Base-by-base conservation (phyloP, 2,113 vertebrate genomes). In the Tyrannus savana region DNA sequence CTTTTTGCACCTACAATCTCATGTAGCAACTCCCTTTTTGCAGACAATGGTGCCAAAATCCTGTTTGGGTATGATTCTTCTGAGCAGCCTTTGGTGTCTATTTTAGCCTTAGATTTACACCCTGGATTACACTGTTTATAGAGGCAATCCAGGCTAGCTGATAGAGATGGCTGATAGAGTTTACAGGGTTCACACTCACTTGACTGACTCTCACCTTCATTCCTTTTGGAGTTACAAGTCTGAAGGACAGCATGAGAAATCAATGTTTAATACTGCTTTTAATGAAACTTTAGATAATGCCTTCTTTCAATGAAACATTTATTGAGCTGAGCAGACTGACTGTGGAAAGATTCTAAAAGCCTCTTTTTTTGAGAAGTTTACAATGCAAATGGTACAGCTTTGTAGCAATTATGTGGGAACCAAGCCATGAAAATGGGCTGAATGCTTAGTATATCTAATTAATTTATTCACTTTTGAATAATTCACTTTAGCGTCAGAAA, bases 391-490 rank as follows among this genome's bases (percentile, higher is more conserved):
- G 12, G 49, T 24, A 25, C 42, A 82, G 49, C 66, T 93, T 87
- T 94, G 58, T 58, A 60, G 52, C 58, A 87, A 87, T 84, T 91
- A 75, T 1, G 4, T 64, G 69, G 84, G 62, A 96, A 89, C 7
- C 14, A 73, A 84, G 41, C 44, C 53, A 82, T 53, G 69, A 84
- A 96, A 91, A 73, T 67, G 12, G 67, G 55, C 63, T 90, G 72
- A 92, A 90, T 63, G 23, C 41, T 92, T 67, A 80, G 59, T 80
- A 39, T 76, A 71, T 7, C 59, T 83, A 88, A 92, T 81, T 94
- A 92, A 90, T 84, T 88, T 77, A 86, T 94, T 96, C 5, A 35
- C 33, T 94, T 80, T 63, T 18, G 71, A 94, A 92, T 90, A 92
- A 93, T 90, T 74, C 35, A 47, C 52, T 87, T 84, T 56, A 78